Evolutionary conservation across 2,113 vertebrate species (phyloP), one percentile per base, ranked within the genome.

Genomic region (Colius striatus): DNA sequence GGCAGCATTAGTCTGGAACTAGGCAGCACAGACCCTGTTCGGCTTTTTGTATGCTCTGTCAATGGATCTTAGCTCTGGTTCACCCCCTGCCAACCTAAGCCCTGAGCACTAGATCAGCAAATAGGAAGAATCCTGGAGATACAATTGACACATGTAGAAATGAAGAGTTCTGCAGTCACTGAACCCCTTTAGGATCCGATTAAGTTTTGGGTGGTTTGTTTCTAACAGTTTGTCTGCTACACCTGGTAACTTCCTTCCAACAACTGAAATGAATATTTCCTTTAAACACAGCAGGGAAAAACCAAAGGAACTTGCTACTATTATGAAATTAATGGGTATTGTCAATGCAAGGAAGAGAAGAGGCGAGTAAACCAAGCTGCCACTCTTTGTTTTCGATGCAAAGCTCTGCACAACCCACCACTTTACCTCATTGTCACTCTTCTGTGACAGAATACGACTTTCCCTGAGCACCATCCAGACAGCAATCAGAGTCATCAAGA

Each of bases 401-500:
- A 47, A 75, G 34, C 72, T 36, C 43, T 68, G 66, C n/a, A 11
- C 0, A 9, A 51, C 27, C 15, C 4, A 47, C 23, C 32, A 34
- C 66, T 48, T 90, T 98, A 99, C 99, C 99, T 99, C 99, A 23
- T 99, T 99, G 77, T 99, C 99, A 61, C 97, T 99, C 96, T 99
- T 99, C 97, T 99, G 99, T 11, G 99, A 98, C 43, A 98, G 98
- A 88, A 99, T 98, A 32, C 99, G 98, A 94, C 98, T 99, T 86
- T 99, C 99, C 88, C 99, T 97, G 87, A 99, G 34, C 67, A 99
- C 99, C 96, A 99, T 99, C 98, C 99, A 99, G 38, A 99, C 96
- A 53, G 99, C 99, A 71, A 99, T 98, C 50, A 99, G 98, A 51
- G 98, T 99, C 99, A 99, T 99, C 96, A 99, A 98, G 82, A 97